These are phyloP conservation scores for Zapus hudsonius DNA, from an alignment of 2,113 vertebrate genomes.

Conservation along the genomic window DNA sequence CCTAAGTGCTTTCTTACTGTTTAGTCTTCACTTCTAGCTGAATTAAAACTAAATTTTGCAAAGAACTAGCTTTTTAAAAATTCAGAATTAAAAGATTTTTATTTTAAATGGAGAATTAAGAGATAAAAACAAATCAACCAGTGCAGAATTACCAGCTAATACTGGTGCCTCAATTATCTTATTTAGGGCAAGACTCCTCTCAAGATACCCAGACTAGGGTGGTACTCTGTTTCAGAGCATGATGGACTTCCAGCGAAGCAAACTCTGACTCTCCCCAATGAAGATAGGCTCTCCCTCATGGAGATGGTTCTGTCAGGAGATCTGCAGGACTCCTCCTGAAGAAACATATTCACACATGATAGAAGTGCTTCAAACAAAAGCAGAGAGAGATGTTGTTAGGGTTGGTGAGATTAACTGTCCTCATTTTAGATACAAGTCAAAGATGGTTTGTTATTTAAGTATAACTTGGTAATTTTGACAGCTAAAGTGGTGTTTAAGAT, in stretches of 20 bases:
- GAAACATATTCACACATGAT: background rate
- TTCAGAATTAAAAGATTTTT: background rate
- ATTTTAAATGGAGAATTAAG: background rate
- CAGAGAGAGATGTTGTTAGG: background rate
- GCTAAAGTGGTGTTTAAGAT: background rate
- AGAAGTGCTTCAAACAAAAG: background rate
- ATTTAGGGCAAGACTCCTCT: background rate
- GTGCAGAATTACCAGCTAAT: background rate
- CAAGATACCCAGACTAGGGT: background rate
- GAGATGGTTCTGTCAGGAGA: background rate
- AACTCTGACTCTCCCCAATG: background rate
- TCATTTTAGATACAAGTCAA: background rate
- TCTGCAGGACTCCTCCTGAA: background rate
- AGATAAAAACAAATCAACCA: background rate
- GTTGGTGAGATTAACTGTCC: background rate
- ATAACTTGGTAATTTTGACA: background rate
- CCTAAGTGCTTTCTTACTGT: background rate
- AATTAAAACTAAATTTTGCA: background rate
- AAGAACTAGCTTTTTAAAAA: background rate
- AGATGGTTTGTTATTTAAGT: background rate
- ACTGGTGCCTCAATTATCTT: background rate
- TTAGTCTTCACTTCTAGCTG: slow-evolving; percentile 29
- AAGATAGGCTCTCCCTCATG: background rate
- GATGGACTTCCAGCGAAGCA: background rate
- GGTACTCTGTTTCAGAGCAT: background rate